Conservation (phyloP, 2,113 vertebrate species). For the Herpailurus yagouaroundi region DNA sequence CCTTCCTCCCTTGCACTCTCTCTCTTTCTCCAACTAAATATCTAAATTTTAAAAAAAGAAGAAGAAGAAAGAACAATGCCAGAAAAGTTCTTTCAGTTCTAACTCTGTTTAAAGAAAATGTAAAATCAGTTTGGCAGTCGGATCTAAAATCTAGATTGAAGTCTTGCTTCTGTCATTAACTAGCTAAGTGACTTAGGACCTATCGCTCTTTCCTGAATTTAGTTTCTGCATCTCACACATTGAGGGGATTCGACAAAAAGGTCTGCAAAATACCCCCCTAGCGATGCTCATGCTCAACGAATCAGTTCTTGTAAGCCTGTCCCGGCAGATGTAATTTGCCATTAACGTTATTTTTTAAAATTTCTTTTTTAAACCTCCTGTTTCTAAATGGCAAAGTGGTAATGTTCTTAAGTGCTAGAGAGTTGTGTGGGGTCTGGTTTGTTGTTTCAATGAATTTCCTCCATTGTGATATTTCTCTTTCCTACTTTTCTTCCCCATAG, state of each 20-base stretch:
- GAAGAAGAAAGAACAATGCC: conserved; percentile 9
- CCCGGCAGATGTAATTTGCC: neutral
- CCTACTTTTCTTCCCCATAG: neutral
- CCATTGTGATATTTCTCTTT: neutral
- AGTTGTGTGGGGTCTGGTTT: neutral
- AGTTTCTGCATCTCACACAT: neutral
- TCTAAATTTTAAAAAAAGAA: no score
- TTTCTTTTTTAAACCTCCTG: neutral
- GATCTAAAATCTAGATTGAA: neutral
- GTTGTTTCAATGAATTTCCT: neutral
- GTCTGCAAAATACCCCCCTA: neutral
- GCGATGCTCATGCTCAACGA: neutral
- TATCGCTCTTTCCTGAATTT: neutral
- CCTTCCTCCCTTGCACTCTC: no score
- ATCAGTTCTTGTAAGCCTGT: conserved; percentile 18
- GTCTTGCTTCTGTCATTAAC: neutral
- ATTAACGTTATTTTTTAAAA: neutral
- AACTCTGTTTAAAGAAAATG: conserved; percentile 42
- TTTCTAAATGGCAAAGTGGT: neutral
- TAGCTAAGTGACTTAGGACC: neutral
- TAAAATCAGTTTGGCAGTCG: neutral
- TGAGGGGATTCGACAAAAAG: neutral
- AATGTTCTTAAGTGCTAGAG: neutral
- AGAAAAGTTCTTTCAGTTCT: neutral
- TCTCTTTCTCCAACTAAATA: no score